Base-by-base conservation (phyloP, 2,888 invertebrate genomes). In the Opisthograptis luteolata region DNA sequence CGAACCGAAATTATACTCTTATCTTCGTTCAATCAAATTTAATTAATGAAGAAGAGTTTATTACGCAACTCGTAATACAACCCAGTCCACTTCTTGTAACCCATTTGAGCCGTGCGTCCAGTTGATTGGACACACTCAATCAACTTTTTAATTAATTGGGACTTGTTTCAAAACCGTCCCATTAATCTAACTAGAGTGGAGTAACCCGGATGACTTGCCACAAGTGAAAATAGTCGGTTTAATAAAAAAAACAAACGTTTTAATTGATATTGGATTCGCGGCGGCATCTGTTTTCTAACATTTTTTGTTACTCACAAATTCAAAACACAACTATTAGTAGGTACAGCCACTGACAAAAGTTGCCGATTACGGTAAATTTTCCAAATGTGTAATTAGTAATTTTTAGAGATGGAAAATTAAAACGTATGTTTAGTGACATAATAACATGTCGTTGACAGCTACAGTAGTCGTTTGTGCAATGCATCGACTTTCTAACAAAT, bases 131-230 rank as follows among this genome's bases (percentile, higher is more conserved):
- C 48, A 54, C 44, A 32, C 48, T 44, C 53, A 48, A 54, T 54
- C 40, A 48, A 54, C 31, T 48, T 41, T 34, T 41, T 54, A 41
- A 54, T 54, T 40, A 40, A 44, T 24, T 53, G 50, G n/a, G 32
- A 55, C 47, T 61, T 53, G 56, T 52, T 58, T 41, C 50, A 48
- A 50, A 30, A 12, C 44, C 45, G 25, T 46, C 37, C 28, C 30
- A 50, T 47, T 52, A 48, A 57, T 58, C 36, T 55, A 60, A 58
- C 58, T 28, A 48, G 46, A 19, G 22, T 31, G 43, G 37, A 41
- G 32, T 12, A 37, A 39, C 22, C 12, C 30, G 28, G 36, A 61
- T 60, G 58, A 61, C 58, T 58, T 45, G 54, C 41, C 13, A 49
- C 10, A 32, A n/a, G n/a, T n/a, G n/a, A n/a, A 44, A 48, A 31